Evolutionary conservation across 2,113 vertebrate species (phyloP).

Genomic region (Hassar affinis): DNA sequence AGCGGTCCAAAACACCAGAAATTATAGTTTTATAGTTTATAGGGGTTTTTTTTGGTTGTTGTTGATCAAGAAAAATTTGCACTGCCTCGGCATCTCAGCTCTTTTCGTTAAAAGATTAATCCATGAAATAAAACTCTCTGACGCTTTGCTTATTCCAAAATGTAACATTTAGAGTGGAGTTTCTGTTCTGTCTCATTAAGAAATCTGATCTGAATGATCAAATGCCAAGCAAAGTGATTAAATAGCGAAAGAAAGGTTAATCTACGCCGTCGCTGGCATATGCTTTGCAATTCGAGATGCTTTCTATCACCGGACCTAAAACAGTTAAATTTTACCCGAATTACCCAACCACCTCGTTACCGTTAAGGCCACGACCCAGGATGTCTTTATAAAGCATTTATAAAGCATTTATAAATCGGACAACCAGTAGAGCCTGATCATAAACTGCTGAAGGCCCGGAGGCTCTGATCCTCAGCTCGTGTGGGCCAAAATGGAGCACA

Average conservation of each 20-base stretch:
- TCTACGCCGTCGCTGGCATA: too few species aligned
- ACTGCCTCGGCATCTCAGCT: too few species aligned
- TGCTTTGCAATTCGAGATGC: not conserved
- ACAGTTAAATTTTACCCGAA: not conserved
- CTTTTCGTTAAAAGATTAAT: too few species aligned
- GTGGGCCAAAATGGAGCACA: not conserved
- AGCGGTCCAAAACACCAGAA: not conserved
- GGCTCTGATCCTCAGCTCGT: conserved; percentile 6
- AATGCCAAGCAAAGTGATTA: too few species aligned
- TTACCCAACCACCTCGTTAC: not conserved
- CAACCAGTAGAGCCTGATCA: not conserved
- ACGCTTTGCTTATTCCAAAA: too few species aligned
- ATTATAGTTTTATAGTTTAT: too few species aligned
- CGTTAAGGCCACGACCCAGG: not conserved
- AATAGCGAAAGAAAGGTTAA: not conserved
- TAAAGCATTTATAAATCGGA: not conserved
- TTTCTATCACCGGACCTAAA: not conserved
- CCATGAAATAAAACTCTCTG: too few species aligned
- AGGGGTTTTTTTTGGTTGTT: not conserved
- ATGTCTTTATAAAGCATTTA: not conserved
- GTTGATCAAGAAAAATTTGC: not conserved
- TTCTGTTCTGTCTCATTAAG: too few species aligned
- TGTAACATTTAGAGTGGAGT: too few species aligned
- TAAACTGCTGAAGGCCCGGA: not conserved
- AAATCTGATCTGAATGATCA: not conserved